Percentiles rank a stretch among this genome's conserved stretches.
These are phyloP conservation scores for Helleia helle DNA, from an alignment of 2,888 invertebrate species.

Conservation along the genomic window DNA sequence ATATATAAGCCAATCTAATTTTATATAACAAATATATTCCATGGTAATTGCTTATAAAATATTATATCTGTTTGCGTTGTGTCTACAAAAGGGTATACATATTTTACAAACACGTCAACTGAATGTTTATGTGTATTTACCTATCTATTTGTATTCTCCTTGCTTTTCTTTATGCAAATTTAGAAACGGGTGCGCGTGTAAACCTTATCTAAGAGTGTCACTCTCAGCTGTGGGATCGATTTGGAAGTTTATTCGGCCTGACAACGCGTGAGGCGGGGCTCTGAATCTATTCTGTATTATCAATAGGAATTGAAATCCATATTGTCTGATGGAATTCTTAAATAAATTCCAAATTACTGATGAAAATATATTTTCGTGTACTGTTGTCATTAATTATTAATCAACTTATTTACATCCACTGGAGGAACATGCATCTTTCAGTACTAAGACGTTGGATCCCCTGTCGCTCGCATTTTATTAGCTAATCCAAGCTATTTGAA, in stretches of 20 bases:
- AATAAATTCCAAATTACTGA: too few species aligned
- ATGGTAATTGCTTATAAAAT: too few species aligned
- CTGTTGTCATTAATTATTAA: too few species aligned
- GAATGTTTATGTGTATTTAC: slow-evolving; percentile 10
- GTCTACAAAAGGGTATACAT: neutral
- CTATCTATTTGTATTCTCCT: slow-evolving; percentile 31
- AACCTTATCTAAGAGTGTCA: slow-evolving; percentile 61
- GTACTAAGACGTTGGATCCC: too few species aligned
- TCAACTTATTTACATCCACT: too few species aligned
- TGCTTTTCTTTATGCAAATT: slow-evolving; percentile 66
- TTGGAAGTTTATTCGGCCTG: slow-evolving; percentile 69
- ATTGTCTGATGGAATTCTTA: slow-evolving; percentile 11
- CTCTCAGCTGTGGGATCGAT: slow-evolving; percentile 68
- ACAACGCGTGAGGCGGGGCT: slow-evolving; percentile 62
- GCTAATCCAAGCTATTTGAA: too few species aligned
- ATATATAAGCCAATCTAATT: too few species aligned
- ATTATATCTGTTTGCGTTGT: too few species aligned
- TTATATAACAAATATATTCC: too few species aligned
- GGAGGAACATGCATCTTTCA: too few species aligned
- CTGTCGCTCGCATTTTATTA: too few species aligned
- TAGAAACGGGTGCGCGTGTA: slow-evolving; percentile 40
- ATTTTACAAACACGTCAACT: slow-evolving; percentile 5
- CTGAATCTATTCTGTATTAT: slow-evolving; percentile 49
- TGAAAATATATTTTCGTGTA: too few species aligned
- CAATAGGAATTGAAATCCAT: slow-evolving; percentile 22